A percentile compares a stretch with the other conserved stretches of the same genome.
Evolutionary conservation across 1,140 invertebrate genomes (phyloP).

Genomic region (Ectropis grisescens): DNA sequence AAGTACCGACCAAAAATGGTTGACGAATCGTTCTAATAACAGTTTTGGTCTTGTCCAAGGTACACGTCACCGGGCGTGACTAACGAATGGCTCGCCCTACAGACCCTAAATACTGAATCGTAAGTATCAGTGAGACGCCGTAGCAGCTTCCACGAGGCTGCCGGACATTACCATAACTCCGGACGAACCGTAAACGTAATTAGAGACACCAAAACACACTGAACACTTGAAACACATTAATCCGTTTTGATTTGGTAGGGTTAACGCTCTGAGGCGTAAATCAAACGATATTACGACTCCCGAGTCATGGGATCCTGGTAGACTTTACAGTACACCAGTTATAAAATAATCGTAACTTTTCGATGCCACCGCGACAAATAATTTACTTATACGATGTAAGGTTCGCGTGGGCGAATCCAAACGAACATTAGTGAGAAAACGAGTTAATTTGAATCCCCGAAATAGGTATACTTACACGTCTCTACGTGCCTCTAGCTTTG

Average conservation of each 20-base stretch:
- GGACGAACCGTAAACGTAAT: slow-evolving; percentile 53
- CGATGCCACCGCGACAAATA: slow-evolving; percentile 12
- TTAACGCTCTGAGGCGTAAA: slow-evolving; percentile 35
- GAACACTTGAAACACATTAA: slow-evolving; percentile 55
- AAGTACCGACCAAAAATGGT: slow-evolving; percentile 32
- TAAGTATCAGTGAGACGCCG: slow-evolving; percentile 61
- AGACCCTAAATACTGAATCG: slow-evolving; percentile 68
- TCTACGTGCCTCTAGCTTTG: no score
- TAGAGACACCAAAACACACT: slow-evolving; percentile 54
- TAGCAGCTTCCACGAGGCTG: slow-evolving; percentile 43
- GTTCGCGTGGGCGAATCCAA: slow-evolving; percentile 16
- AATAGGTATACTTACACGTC: no score
- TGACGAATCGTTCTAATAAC: slow-evolving; percentile 56
- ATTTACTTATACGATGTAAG: slow-evolving; percentile 10
- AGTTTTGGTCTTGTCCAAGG: slow-evolving; percentile 69
- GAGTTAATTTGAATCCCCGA: slow-evolving; percentile 16
- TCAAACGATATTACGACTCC: slow-evolving; percentile 31
- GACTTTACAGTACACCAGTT: slow-evolving; percentile 14
- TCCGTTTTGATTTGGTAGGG: slow-evolving; percentile 49
- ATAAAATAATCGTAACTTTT: slow-evolving; percentile 29
- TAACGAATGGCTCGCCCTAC: slow-evolving; percentile 69
- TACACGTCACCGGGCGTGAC: slow-evolving; percentile 67
- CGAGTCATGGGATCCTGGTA: slow-evolving; percentile 26
- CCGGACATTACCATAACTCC: slow-evolving; percentile 63
- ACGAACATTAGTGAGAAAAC: slow-evolving; percentile 15